Base-by-base conservation (phyloP, 2,797 vertebrate genomes). In the Selene dorsalis region DNA sequence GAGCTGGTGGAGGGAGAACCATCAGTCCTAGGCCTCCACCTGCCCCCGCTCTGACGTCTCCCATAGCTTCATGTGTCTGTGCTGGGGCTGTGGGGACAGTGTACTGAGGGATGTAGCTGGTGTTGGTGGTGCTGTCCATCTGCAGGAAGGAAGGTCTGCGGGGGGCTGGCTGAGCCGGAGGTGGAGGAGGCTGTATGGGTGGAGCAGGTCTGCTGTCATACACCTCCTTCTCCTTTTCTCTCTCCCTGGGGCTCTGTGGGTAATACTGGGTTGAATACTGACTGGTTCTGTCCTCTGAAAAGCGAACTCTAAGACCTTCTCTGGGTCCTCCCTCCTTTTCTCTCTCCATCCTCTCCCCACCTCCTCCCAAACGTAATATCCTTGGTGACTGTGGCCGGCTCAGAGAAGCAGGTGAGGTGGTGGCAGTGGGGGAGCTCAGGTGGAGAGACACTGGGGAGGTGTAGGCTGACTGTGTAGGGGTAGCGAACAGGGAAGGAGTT, bases 1-100 rank as follows among this genome's bases (percentile, higher is more conserved):
- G 97, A 39, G 96, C 96, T 0, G 97, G 97, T 3, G 97, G 97
- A 59, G 97, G 97, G 62, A 98, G 91, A 50, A 97, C 94, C 89
- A 97, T 94, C 43, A 96, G 89, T 12, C 95, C 96, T 0, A 96
- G 91, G 77, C 95, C 93, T 63, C 88, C 89, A 16, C 75, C 80
- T 35, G 6, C 32, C 0, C 82, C 84, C 45, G 69, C 76, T 79
- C 88, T 74, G 22, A 63, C 56, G 28, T 92, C 80, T 43, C 58
- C 86, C 47, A 79, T 60, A 14, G 47, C 66, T 11, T 92, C 88
- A 68, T 92, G 89, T 35, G 86, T 72, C 64, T 89, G 86, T 32
- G 88, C 76, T 72, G 93, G 92, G 50, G 87, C 87, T 53, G 82
- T 86, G 39, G 92, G 91, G 60, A 93, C 92, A 35, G 91, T 90